Evolutionary conservation across 2,113 vertebrate genomes (phyloP).

Genomic region (Calyptomena viridis): DNA sequence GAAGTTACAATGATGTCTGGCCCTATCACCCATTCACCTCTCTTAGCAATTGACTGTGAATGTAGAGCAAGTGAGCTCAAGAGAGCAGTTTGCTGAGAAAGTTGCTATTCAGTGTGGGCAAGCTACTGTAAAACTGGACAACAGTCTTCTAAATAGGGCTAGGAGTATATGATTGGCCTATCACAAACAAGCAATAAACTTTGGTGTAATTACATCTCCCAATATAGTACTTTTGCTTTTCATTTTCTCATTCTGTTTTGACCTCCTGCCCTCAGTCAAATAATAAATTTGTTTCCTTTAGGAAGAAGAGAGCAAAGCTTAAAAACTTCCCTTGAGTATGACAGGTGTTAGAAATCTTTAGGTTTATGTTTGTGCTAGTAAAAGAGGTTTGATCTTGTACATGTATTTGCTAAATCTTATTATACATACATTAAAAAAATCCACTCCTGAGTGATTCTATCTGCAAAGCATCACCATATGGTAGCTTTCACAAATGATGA

Average conservation of each 20-base stretch:
- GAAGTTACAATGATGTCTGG: not conserved
- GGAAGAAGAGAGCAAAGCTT: not conserved
- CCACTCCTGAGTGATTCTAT: conserved; percentile 27
- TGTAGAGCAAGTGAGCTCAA: not conserved
- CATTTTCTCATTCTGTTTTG: not conserved
- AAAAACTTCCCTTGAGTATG: not conserved
- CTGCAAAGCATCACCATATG: conserved; percentile 53
- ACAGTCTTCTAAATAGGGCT: not conserved
- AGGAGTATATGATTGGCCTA: not conserved
- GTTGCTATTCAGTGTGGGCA: not conserved
- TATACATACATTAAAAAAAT: not conserved
- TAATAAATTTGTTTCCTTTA: not conserved
- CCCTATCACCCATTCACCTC: not conserved
- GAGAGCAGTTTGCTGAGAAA: not conserved
- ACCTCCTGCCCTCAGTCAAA: not conserved
- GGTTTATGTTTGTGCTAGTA: not conserved
- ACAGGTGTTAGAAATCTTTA: not conserved
- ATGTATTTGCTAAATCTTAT: not conserved
- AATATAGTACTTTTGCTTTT: not conserved
- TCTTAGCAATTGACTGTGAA: not conserved
- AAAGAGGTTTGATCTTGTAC: not conserved
- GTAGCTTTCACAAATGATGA: conserved; percentile 60
- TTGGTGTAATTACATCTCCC: not conserved
- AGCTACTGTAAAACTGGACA: not conserved
- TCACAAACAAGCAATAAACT: not conserved